A percentile compares a stretch with the other conserved stretches of the same genome.
Evolutionary conservation across 2,888 invertebrate species (phyloP).

Genomic region (Trichopoda pennipes): DNA sequence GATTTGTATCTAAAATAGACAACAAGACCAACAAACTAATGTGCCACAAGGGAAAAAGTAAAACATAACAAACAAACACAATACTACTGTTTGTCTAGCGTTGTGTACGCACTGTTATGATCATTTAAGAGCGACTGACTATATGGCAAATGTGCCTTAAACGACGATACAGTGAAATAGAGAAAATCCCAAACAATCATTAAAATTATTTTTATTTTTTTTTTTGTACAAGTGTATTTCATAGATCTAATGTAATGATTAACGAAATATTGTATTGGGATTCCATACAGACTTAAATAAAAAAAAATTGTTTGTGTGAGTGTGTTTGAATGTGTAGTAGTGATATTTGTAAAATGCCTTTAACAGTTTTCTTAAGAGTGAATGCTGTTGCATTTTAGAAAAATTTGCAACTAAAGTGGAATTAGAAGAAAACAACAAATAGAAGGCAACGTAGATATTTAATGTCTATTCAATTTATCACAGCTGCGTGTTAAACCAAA

Average conservation of each 20-base stretch:
- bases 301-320: not conserved
- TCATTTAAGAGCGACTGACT: constrained; percentile 60
- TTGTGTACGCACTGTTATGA: constrained; percentile 61
- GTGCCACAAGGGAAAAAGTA: constrained; percentile 26
- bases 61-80: constrained; percentile 1
- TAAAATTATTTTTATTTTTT: constrained; percentile 3
- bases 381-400: constrained; percentile 5
- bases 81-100: constrained; percentile 60
- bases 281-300: not conserved
- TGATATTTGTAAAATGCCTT: constrained; percentile 20
- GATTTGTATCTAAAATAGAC: constrained; percentile 43
- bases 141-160: constrained; percentile 66
- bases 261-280: not conserved
- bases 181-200: constrained; percentile 26
- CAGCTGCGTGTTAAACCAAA: not conserved
- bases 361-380: constrained; percentile 43
- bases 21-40: constrained; percentile 33
- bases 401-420: constrained; percentile 38
- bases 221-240: not conserved
- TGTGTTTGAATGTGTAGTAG: constrained; percentile 7
- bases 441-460: constrained; percentile 27
- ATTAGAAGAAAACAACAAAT: constrained; percentile 40
- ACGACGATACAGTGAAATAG: constrained; percentile 39
- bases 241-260: constrained; percentile 6
- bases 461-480: constrained; percentile 40